Conservation (phyloP, 2,113 vertebrate genomes). For the Marmota monax region DNA sequence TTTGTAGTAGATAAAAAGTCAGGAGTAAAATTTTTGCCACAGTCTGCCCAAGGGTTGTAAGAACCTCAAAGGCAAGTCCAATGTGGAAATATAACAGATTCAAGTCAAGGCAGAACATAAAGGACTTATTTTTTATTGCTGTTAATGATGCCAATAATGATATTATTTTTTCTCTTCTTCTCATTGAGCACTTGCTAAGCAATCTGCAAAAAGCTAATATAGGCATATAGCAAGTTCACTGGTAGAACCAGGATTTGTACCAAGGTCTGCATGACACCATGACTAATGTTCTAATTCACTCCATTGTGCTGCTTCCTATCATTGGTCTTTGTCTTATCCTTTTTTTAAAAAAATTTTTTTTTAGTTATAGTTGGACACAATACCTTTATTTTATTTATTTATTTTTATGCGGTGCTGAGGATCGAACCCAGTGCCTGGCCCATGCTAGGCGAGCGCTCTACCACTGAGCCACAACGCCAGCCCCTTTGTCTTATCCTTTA, state of each 20-base stretch:
- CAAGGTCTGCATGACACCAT: background rate
- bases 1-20: background rate
- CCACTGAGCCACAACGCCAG: too few relatives aligned
- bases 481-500: background rate
- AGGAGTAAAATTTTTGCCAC: background rate
- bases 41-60: background rate
- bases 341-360: background rate
- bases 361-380: too few relatives aligned
- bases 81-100: background rate
- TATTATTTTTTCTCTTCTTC: background rate
- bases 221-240: background rate
- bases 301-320: background rate
- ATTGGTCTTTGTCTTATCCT: background rate
- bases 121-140: background rate
- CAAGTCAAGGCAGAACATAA: background rate
- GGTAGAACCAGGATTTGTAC: background rate
- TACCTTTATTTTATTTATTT: too few relatives aligned
- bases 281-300: background rate
- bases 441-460: too few relatives aligned
- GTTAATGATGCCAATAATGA: background rate
- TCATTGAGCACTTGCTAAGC: background rate
- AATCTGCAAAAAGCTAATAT: background rate
- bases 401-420: too few relatives aligned
- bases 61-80: background rate
- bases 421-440: too few relatives aligned